A percentile compares a stretch with the other conserved stretches of the same genome.
Conservation (phyloP, 1,140 invertebrate genomes). For the Drosophila repleta region DNA sequence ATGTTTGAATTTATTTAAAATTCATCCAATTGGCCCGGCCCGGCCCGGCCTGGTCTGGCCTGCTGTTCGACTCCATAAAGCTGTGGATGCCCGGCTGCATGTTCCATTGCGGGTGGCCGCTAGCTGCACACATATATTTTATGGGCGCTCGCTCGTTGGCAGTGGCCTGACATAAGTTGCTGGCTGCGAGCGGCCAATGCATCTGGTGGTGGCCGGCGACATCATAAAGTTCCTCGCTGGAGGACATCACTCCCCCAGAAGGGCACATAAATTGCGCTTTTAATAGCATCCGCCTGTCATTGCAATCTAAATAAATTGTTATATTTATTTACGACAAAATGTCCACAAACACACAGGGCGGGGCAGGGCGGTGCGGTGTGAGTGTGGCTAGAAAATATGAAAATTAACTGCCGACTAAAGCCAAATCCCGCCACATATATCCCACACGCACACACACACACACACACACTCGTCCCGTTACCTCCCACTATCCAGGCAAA, state of each 20-base stretch:
- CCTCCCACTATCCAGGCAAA: constrained; percentile 38
- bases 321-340: constrained; percentile 82
- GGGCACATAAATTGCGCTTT: constrained; percentile 74
- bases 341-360: constrained; percentile 37
- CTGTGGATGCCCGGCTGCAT: not conserved
- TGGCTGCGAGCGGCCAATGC: constrained; percentile 14
- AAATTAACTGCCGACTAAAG: constrained; percentile 81
- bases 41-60: no score
- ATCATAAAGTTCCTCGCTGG: constrained; percentile 39
- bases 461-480: constrained; percentile 12
- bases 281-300: constrained; percentile 82
- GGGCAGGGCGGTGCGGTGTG: constrained; percentile 3
- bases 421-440: constrained; percentile 61
- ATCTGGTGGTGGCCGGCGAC: constrained; percentile 39
- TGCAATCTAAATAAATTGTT: constrained; percentile 83
- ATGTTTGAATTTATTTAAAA: not conserved
- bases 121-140: constrained; percentile 7
- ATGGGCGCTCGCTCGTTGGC: constrained; percentile 2
- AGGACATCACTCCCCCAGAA: constrained; percentile 39
- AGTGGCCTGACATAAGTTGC: constrained; percentile 6
- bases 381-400: constrained; percentile 78
- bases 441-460: constrained; percentile 34
- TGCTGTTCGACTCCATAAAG: not conserved
- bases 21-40: constrained; percentile 6
- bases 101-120: not conserved